Percentiles rank a stretch among this genome's conserved stretches.
Evolutionary conservation across 2,113 vertebrate genomes (phyloP).

Genomic region (Phaethornis superciliosus): DNA sequence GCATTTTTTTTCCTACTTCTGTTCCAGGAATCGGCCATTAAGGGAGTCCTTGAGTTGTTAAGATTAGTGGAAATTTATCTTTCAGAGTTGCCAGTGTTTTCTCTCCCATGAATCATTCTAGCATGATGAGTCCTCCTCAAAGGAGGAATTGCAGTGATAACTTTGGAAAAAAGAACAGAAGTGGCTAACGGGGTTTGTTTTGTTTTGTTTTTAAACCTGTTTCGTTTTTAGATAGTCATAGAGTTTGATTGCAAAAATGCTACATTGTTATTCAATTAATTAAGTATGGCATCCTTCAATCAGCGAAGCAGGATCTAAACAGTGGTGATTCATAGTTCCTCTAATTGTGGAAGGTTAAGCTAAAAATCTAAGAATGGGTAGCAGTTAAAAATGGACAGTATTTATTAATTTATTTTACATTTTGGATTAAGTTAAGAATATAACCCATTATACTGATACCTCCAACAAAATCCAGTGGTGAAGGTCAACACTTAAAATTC

Average conservation of each 20-base stretch:
- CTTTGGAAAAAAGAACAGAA: background rate
- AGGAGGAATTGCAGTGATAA: background rate
- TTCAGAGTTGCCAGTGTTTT: background rate
- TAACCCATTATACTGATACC: background rate
- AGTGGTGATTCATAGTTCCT: background rate
- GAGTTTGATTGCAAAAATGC: background rate
- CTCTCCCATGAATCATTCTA: background rate
- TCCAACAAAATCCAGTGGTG: background rate
- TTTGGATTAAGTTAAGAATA: background rate
- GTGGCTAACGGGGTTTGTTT: background rate
- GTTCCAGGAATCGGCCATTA: background rate
- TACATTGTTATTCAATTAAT: background rate
- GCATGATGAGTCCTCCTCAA: background rate
- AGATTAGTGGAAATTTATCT: background rate
- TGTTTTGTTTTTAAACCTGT: background rate
- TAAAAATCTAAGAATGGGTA: background rate
- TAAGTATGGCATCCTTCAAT: background rate
- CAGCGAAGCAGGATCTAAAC: background rate
- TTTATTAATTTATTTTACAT: background rate
- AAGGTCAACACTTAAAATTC: background rate
- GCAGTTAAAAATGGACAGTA: background rate
- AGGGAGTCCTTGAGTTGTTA: background rate
- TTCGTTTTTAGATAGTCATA: background rate
- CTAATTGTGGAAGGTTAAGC: background rate
- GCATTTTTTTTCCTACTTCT: background rate